A percentile compares a stretch with the other conserved stretches of the same genome.
phyloP scores from a whole-genome alignment of 1,140 invertebrate genomes.

The Latrodectus geometricus region DNA sequence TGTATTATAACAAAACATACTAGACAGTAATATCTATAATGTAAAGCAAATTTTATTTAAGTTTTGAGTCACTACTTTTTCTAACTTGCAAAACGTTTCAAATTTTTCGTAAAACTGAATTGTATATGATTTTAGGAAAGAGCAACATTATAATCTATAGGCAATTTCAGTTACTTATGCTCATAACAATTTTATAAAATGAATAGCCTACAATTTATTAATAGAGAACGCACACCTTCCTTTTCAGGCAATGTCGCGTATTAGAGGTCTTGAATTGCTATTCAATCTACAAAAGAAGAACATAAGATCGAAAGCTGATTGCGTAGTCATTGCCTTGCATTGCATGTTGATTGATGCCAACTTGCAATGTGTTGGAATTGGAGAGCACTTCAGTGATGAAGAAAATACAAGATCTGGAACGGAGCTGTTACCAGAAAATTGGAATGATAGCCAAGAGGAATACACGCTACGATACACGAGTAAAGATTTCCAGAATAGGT shows the following conservation, averaged over 20 bases:
- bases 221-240: not conserved
- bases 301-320: constrained; percentile 39
- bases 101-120: too few species aligned
- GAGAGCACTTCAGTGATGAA: constrained; percentile 8
- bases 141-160: not conserved
- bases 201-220: not conserved
- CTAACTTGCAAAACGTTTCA: too few species aligned
- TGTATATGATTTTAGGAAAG: too few species aligned
- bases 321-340: constrained; percentile 34
- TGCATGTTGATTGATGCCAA: constrained; percentile 36
- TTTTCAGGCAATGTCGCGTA: constrained; percentile 42
- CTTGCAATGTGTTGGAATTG: constrained; percentile 39
- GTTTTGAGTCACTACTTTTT: too few species aligned
- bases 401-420: not conserved
- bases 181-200: not conserved
- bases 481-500: not conserved
- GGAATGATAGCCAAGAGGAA: constrained; percentile 46
- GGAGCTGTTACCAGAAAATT: constrained; percentile 33
- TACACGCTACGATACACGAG: constrained; percentile 40
- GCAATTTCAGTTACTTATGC: not conserved
- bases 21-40: too few species aligned
- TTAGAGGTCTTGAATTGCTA: constrained; percentile 37
- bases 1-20: too few species aligned
- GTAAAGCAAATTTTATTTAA: too few species aligned
- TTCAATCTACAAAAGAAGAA: constrained; percentile 12